A percentile compares a stretch with the other conserved stretches of the same genome.
Evolutionary conservation across 2,113 vertebrate genomes (phyloP).

Genomic region (Prionailurus viverrinus): DNA sequence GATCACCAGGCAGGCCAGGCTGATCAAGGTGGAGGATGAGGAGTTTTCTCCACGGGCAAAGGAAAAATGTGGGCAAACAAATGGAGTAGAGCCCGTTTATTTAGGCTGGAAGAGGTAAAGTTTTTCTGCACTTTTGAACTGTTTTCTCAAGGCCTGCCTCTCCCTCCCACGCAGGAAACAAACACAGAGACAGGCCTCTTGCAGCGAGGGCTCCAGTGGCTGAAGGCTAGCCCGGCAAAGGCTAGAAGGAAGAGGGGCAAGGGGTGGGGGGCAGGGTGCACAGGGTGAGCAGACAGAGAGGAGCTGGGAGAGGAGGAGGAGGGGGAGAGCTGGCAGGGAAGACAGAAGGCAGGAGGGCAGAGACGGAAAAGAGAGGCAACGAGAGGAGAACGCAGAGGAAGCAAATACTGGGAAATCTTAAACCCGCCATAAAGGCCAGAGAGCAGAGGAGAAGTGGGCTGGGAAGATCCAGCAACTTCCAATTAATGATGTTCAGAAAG

Average conservation of each 20-base stretch:
- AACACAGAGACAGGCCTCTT: conserved; percentile 86
- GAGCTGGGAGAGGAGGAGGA: background rate
- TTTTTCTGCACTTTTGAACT: conserved; percentile 92
- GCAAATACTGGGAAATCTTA: background rate
- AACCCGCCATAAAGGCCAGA: background rate
- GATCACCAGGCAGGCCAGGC: background rate
- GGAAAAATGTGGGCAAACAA: conserved; percentile 77
- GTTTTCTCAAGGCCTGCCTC: conserved; percentile 89
- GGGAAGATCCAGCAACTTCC: background rate
- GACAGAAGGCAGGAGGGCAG: background rate
- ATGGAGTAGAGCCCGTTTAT: conserved; percentile 84
- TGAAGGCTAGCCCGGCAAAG: background rate
- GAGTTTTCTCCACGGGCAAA: conserved; percentile 63
- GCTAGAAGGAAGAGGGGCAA: conserved; percentile 24
- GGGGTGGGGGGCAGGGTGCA: background rate
- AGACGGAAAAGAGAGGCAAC: background rate
- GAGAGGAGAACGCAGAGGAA: background rate
- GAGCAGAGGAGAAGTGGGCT: background rate
- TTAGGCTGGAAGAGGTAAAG: conserved; percentile 89
- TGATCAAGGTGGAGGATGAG: conserved; percentile 12
- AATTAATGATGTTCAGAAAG: conserved; percentile 57
- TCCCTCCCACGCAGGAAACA: conserved; percentile 90
- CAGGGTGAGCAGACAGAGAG: background rate
- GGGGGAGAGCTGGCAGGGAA: background rate
- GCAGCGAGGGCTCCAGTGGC: conserved; percentile 75